Evolutionary conservation across 2,888 invertebrate genomes (phyloP), one percentile per base, ranked within the genome.

Genomic region (Hylaea fasciaria): DNA sequence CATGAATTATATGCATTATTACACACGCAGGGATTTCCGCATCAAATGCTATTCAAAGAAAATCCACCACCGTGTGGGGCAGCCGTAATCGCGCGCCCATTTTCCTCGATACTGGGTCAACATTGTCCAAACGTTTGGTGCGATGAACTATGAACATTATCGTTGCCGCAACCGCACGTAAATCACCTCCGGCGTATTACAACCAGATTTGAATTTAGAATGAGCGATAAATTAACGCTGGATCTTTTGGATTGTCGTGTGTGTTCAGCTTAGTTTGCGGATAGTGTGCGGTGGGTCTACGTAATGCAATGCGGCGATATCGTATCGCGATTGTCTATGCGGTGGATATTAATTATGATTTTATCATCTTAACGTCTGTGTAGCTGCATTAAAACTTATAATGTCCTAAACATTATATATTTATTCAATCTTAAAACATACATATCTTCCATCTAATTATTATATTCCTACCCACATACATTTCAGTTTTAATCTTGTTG

Each of bases 51-150:
- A 12, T 32, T 32, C 16, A 14, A n/a, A n/a, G 32, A 32, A 48
- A 41, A 47, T 43, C 14, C 32, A 35, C 41, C 35, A 22, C 17
- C 41, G 40, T 17, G 47, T 52, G 22, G 2, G 35, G 22, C 22
- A 32, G 17, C 53, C 47, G 40, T 49, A 57, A 57, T 39, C 40
- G 35, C 8, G 1, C 13, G 41, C 56, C 58, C 48, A 57, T 45
- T 61, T 64, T 53, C 65, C 63, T 66, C 70, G 75, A 73, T 81
- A 78, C 73, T 82, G 77, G 83, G 83, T 83, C 83, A 82, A 83
- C 83, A 83, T 75, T 81, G 82, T 81, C 83, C 83, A 81, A 81
- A 78, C 79, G 77, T 12, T 51, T 43, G 47, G 58, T 75, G 70
- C 74, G 71, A 81, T 81, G 82, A 78, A 77, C 81, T 76, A 80